Percentiles rank a stretch among this genome's conserved stretches.
phyloP scores from a whole-genome alignment of 1,140 invertebrate genomes.

The Epicauta chinensis region DNA sequence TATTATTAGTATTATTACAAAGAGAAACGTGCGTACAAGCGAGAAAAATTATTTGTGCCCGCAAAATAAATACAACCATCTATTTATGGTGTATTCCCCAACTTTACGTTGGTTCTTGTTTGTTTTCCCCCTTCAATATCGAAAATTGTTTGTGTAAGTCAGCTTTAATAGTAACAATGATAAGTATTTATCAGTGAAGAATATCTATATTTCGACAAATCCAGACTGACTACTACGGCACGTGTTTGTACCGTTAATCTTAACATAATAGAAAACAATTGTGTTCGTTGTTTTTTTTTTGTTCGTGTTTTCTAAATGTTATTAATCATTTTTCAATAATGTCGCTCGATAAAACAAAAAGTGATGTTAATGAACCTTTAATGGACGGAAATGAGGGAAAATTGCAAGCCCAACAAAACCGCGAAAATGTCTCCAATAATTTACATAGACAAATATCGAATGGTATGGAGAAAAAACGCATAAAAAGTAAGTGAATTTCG shows the following conservation, averaged over 20 bases:
- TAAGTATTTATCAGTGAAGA: slow-evolving; percentile 13
- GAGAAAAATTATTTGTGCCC: too few species aligned
- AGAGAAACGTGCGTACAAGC: too few species aligned
- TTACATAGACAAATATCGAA: slow-evolving; percentile 3
- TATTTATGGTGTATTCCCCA: too few species aligned
- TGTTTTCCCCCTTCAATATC: too few species aligned
- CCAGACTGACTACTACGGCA: slow-evolving; percentile 1
- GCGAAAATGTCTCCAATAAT: slow-evolving; percentile 4
- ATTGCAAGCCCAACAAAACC: not conserved
- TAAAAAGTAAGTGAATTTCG: slow-evolving; percentile 8
- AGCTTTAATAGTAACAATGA: slow-evolving; percentile 1
- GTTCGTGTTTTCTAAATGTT: slow-evolving; percentile 6
- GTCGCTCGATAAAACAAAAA: slow-evolving; percentile 3
- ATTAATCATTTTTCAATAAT: not conserved
- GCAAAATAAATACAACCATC: too few species aligned
- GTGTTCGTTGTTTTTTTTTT: too few species aligned
- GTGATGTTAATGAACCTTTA: slow-evolving; percentile 7
- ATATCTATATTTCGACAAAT: slow-evolving; percentile 10
- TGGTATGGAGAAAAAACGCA: slow-evolving; percentile 11
- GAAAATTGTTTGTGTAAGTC: too few species aligned
- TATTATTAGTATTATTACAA: too few species aligned
- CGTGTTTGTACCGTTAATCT: slow-evolving; percentile 4
- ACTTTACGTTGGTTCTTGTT: too few species aligned
- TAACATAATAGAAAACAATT: too few species aligned
- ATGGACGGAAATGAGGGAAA: slow-evolving; percentile 2